Base-by-base conservation (phyloP, 1,140 invertebrate genomes). In the Caenorhabditis briggsae region DNA sequence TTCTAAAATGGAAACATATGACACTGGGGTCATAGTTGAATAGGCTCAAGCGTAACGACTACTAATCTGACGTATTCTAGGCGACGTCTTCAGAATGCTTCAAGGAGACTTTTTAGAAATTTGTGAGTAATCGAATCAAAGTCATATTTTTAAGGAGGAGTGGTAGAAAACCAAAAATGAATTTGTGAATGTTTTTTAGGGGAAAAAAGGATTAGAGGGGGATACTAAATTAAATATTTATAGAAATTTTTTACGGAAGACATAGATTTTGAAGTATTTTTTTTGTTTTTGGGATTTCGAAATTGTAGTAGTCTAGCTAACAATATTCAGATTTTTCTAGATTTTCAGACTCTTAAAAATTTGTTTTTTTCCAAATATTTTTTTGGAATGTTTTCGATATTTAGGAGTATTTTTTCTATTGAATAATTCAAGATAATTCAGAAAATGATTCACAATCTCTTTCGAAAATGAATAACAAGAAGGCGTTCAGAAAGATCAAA, bases 71-170 rank as follows among this genome's bases (percentile, higher is more conserved):
- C 33, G 59, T 61, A 25, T 61, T 20, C 59, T 20, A 25, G 9
- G 59, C 25, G 23, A 25, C 59, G 59, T 61, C 14, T 61, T 25
- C 23, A 61, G 18, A 20, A 14, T 58, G 6, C n/a, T 3, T 33
- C 14, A 11, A 6, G 2, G 1, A 8, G 23, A 3, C 0, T 61
- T 12, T 25, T 25, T 16, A 2, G 59, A 33, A 33, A 11, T 18
- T 8, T 5, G n/a, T 61, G 59, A 61, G 18, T 61, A 61, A 61
- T 61, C 59, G 59, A 33, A 61, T 61, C 59, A 61, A 20, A 11
- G 5, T 9, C 23, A 2, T 61, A 25, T 61, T 12, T 61, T 33
- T 8, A 58, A n/a, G 56, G 23, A 25, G 59, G 23, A 7, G 56
- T 1, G 5, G 6, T 20, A 61, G 20, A 7, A 25, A 23, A 61